Evolutionary conservation across 2,888 invertebrate species (phyloP).

Genomic region (Tenthredo mesomela): DNA sequence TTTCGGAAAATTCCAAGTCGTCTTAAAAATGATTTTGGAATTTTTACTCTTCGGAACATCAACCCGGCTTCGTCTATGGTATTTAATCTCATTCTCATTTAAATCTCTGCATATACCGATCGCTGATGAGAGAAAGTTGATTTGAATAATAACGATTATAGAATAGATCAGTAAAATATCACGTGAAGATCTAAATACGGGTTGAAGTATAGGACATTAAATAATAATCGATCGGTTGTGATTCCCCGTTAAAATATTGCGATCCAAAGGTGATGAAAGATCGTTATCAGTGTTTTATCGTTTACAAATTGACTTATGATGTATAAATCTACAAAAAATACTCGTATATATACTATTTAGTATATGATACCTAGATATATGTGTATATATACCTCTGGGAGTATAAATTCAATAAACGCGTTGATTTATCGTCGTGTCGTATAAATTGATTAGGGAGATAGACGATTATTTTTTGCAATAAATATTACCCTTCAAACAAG

Average conservation of each 20-base stretch:
- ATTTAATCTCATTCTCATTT: no score
- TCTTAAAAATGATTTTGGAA: no score
- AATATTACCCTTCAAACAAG: neutral
- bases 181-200: neutral
- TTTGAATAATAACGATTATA: neutral
- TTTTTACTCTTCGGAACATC: no score
- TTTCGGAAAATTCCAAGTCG: no score
- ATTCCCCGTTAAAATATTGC: neutral
- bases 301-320: neutral
- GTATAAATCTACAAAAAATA: neutral
- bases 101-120: neutral
- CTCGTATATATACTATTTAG: no score
- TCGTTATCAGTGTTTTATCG: conserved; percentile 8
- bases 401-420: neutral
- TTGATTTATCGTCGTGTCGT: neutral
- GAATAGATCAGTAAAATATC: neutral
- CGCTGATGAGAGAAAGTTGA: neutral
- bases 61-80: neutral
- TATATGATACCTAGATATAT: no score
- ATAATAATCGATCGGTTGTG: neutral
- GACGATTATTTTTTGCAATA: neutral
- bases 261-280: neutral
- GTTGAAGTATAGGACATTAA: neutral
- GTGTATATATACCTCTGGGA: neutral
- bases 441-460: neutral